A percentile compares a stretch with the other conserved stretches of the same genome.
phyloP scores from a whole-genome alignment of 2,113 vertebrate species.

The Neolamprologus ventralis region DNA sequence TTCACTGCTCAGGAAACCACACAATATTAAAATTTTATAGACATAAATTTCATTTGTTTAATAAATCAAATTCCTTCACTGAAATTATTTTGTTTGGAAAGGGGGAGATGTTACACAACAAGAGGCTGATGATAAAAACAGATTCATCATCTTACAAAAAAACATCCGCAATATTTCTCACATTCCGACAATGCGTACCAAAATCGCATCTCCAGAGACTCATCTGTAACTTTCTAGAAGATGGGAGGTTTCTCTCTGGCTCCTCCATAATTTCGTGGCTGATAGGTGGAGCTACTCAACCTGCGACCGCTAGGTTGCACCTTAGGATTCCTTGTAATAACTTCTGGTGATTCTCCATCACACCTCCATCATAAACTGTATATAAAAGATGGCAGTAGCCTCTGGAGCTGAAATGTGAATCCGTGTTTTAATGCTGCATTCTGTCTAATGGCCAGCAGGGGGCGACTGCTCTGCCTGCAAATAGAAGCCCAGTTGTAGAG shows the following conservation, averaged over 20 bases:
- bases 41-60: background rate
- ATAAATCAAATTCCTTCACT: background rate
- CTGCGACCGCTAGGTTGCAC: constrained; percentile 26
- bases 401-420: background rate
- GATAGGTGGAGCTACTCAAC: background rate
- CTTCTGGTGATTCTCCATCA: background rate
- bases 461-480: background rate
- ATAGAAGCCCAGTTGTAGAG: background rate
- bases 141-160: background rate
- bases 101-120: background rate
- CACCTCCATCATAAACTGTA: background rate
- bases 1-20: background rate
- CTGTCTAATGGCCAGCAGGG: background rate
- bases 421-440: background rate
- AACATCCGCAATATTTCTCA: background rate
- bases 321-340: background rate
- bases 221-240: constrained; percentile 8
- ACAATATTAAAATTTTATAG: background rate
- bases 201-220: background rate
- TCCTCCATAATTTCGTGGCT: background rate
- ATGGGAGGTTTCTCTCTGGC: background rate
- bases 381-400: background rate
- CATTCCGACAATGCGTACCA: background rate
- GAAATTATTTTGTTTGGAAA: background rate
- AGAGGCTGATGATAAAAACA: background rate